phyloP scores from a whole-genome alignment of 2,113 vertebrate genomes.

The Bubo scandiacus region DNA sequence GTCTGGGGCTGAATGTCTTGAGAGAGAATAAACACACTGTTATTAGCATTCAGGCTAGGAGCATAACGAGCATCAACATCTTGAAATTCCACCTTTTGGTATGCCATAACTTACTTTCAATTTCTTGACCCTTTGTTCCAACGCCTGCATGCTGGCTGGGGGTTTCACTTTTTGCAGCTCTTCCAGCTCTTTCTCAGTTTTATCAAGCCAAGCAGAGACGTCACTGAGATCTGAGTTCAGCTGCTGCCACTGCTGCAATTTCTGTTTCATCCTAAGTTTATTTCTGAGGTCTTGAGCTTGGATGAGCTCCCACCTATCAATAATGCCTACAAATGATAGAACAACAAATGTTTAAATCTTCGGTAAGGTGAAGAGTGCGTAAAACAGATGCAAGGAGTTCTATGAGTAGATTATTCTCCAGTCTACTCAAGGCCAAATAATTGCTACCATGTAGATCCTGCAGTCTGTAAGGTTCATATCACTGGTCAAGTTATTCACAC shows the following conservation, averaged over 20 bases:
- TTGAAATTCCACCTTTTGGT: not conserved
- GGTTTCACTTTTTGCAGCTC: conserved; percentile 66
- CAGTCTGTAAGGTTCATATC: not conserved
- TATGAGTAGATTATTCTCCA: not conserved
- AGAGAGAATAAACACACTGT: not conserved
- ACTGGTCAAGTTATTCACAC: not conserved
- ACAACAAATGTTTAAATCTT: not conserved
- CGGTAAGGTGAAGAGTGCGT: not conserved
- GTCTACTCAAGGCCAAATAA: not conserved
- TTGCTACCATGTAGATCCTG: not conserved
- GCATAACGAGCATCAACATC: not conserved
- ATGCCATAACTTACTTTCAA: conserved; percentile 76
- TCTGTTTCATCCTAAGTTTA: conserved; percentile 69
- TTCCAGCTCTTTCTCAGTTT: conserved; percentile 81
- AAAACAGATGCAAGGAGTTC: not conserved
- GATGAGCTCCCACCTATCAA: conserved; percentile 90
- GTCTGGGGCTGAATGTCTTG: not conserved
- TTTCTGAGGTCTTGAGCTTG: conserved; percentile 74
- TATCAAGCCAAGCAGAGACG: conserved; percentile 82
- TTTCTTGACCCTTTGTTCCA: conserved; percentile 77
- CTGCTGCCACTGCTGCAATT: conserved; percentile 80
- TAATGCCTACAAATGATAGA: conserved; percentile 76
- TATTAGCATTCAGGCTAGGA: not conserved
- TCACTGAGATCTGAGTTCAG: conserved; percentile 80
- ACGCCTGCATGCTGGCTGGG: conserved; percentile 63